Evolutionary conservation across 2,888 invertebrate genomes (phyloP).

Genomic region (Mamestra brassicae): DNA sequence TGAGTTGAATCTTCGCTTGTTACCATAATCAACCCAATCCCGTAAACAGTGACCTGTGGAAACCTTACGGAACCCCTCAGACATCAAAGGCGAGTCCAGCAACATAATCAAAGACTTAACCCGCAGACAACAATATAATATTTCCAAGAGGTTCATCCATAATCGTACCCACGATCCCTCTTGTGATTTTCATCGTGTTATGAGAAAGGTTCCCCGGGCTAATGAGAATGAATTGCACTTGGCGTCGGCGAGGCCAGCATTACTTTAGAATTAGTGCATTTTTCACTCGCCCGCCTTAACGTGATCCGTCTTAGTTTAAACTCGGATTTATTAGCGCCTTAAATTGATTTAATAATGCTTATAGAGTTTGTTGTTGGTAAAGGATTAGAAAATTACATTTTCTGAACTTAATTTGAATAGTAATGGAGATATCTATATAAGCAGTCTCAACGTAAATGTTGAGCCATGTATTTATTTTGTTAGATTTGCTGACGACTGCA

Average conservation of each 20-base stretch:
- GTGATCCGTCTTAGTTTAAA: slow-evolving; percentile 84
- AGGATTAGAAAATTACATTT: neutral
- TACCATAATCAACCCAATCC: slow-evolving; percentile 10
- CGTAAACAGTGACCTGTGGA: slow-evolving; percentile 9
- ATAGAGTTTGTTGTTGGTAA: slow-evolving; percentile 18
- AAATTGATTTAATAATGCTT: slow-evolving; percentile 75
- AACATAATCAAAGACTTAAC: slow-evolving; percentile 26
- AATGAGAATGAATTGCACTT: slow-evolving; percentile 88
- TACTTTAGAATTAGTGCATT: slow-evolving; percentile 86
- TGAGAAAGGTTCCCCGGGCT: slow-evolving; percentile 82
- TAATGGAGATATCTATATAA: neutral
- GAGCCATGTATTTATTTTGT: too few relatives aligned
- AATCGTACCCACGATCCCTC: slow-evolving; percentile 56
- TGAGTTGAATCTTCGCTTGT: neutral
- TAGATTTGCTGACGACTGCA: neutral
- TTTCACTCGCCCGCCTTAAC: slow-evolving; percentile 82
- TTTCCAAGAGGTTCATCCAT: slow-evolving; percentile 51
- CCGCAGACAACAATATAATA: slow-evolving; percentile 46
- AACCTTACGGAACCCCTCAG: neutral
- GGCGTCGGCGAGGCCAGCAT: slow-evolving; percentile 75
- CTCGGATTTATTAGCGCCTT: slow-evolving; percentile 77
- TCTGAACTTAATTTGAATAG: neutral
- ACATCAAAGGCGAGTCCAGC: slow-evolving; percentile 42
- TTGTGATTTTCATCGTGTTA: slow-evolving; percentile 79
- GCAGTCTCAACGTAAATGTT: neutral